These are phyloP conservation scores for Hyperoplus immaculatus DNA, from an alignment of 2,797 vertebrate genomes.

Conservation along the genomic window DNA sequence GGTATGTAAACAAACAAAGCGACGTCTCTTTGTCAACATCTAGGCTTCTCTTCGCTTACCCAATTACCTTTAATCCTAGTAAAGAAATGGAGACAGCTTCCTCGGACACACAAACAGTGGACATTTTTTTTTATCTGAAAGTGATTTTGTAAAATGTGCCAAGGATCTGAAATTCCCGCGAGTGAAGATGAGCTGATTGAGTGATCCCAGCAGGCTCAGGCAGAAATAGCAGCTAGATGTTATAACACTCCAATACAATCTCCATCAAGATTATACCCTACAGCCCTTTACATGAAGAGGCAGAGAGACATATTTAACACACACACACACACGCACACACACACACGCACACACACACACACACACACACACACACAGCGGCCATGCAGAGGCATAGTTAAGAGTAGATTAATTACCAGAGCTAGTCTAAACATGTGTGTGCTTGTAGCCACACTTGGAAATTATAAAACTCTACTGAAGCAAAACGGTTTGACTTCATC, in stretches of 20 bases:
- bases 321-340: too few species aligned
- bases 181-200: slow-evolving; percentile 45
- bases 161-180: slow-evolving; percentile 38
- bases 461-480: not conserved
- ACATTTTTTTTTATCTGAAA: too few species aligned
- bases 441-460: not conserved
- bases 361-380: too few species aligned
- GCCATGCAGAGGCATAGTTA: slow-evolving; percentile 5
- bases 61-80: too few species aligned
- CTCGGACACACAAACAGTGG: too few species aligned
- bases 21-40: too few species aligned
- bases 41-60: too few species aligned
- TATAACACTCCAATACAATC: slow-evolving; percentile 15
- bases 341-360: too few species aligned
- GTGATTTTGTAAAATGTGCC: slow-evolving; percentile 36
- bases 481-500: not conserved
- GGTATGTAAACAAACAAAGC: too few species aligned
- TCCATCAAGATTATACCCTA: not conserved
- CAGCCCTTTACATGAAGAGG: slow-evolving; percentile 26
- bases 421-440: slow-evolving; percentile 35
- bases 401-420: slow-evolving; percentile 31
- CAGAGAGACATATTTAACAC: slow-evolving; percentile 7
- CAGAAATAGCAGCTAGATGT: slow-evolving; percentile 54
- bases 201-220: slow-evolving; percentile 44
- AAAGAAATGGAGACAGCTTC: too few species aligned